Evolutionary conservation across 1,140 invertebrate genomes (phyloP).

Genomic region (Drosophila nikananu): DNA sequence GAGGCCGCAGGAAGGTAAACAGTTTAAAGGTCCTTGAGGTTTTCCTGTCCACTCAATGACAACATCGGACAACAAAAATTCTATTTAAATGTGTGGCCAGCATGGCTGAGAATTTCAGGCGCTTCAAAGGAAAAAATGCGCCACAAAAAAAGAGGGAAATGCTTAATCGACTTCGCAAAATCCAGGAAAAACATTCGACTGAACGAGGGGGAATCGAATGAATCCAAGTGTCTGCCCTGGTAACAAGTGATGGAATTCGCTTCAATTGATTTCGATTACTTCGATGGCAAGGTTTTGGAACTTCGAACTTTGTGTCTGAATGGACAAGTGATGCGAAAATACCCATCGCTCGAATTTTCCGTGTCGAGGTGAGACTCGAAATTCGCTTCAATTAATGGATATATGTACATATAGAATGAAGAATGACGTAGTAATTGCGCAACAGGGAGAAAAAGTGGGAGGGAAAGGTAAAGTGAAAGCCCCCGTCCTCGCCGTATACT

Average conservation of each 20-base stretch:
- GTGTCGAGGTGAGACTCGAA: slow-evolving; percentile 15
- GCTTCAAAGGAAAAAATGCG: slow-evolving; percentile 19
- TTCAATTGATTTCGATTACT: slow-evolving; percentile 21
- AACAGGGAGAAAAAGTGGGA: neutral
- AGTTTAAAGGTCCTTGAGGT: slow-evolving; percentile 24
- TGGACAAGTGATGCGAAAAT: no score
- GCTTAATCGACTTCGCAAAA: slow-evolving; percentile 50
- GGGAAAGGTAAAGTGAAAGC: slow-evolving; percentile 13
- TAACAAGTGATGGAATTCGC: slow-evolving; percentile 36
- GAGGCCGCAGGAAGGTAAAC: neutral
- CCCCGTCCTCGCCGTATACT: slow-evolving; percentile 10
- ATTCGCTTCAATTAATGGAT: slow-evolving; percentile 65
- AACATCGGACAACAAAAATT: slow-evolving; percentile 18
- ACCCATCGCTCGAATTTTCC: slow-evolving; percentile 5
- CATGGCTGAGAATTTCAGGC: neutral
- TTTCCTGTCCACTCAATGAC: slow-evolving; percentile 36
- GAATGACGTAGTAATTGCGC: neutral
- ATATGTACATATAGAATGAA: slow-evolving; percentile 22
- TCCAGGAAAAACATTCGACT: slow-evolving; percentile 1
- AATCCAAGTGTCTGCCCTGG: slow-evolving; percentile 23
- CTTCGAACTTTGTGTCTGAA: no score
- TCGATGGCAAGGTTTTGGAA: slow-evolving; percentile 10
- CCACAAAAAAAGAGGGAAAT: slow-evolving; percentile 28
- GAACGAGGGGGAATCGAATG: slow-evolving; percentile 35
- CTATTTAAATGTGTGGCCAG: slow-evolving; percentile 45